These are phyloP conservation scores for Odocoileus virginianus DNA, from an alignment of 2,113 vertebrate genomes.

Conservation along the genomic window DNA sequence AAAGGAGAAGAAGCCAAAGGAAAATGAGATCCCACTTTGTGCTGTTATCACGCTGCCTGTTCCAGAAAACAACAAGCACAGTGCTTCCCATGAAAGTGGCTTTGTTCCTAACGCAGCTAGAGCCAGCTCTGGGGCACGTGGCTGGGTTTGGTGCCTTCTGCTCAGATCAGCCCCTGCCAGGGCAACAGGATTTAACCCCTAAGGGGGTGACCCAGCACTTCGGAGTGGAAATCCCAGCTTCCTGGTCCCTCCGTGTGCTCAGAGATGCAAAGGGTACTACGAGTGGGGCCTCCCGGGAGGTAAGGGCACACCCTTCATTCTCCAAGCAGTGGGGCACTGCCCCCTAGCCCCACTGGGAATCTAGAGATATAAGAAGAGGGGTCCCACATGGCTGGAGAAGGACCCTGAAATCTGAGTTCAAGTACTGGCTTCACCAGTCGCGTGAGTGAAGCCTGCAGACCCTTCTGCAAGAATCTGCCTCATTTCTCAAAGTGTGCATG, in stretches of 20 bases:
- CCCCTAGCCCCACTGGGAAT: not conserved
- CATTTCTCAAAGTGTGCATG: fast-evolving
- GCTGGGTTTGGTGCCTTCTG: constrained; percentile 22
- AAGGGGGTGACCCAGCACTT: not conserved
- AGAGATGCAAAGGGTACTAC: fast-evolving
- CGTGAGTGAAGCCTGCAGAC: not conserved
- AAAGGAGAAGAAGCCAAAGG: not conserved
- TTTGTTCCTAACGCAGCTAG: constrained; percentile 64
- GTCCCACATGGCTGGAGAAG: too few species aligned
- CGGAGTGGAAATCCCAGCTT: not conserved
- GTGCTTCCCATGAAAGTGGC: constrained; percentile 56
- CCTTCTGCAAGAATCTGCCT: not conserved
- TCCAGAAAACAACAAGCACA: constrained; percentile 31
- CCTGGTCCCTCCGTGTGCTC: fast-evolving
- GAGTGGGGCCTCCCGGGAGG: fast-evolving
- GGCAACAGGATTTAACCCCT: constrained; percentile 48
- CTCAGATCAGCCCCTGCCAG: not conserved
- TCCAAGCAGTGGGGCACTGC: not conserved
- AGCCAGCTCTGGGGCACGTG: constrained; percentile 31
- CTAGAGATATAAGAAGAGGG: not conserved
- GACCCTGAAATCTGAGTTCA: not conserved
- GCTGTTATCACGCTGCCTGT: constrained; percentile 5
- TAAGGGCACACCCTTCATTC: not conserved
- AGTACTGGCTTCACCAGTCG: fast-evolving
- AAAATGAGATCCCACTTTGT: not conserved